Evolutionary conservation across 1,140 invertebrate genomes (phyloP), one percentile per base, ranked within the genome.

Genomic region (Drusus annulatus): DNA sequence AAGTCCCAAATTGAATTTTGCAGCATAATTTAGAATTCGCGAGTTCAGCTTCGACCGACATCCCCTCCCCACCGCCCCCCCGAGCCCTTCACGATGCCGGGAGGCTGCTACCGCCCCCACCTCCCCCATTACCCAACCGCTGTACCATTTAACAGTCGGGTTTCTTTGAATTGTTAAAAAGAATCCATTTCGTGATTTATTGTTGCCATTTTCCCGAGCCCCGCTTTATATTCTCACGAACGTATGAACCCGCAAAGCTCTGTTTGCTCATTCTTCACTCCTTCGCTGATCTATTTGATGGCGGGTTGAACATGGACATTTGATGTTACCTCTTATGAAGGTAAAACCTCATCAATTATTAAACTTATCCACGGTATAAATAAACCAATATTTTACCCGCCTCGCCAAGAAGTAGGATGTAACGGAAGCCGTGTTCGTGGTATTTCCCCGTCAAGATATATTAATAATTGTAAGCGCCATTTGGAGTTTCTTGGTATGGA

Each of bases 121-220:
- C 31, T 65, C 45, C 16, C 16, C 62, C 25, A 25, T n/a, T 65
- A 65, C 10, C 36, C 36, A 45, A 45, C 36, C 36, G 36, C 36
- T 45, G 60, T 63, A 19, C 31, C 54, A 60, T 74, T 62, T 62
- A 79, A 73, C 78, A 60, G 56, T 58, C 36, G 68, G 78, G 78
- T 73, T 73, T 74, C 69, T 74, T 73, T 79, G 78, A 79, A 79
- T 79, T 79, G 78, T 79, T 79, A 73, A 79, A 73, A 71, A 76
- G 68, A 78, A 81, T 81, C 71, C 76, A 76, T 78, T 73, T 75
- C 54, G 68, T 81, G 80, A 81, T 81, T 81, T 81, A 81, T 81
- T 31, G 69, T 51, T 13, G 50, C 71, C 68, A 54, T 81, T 81
- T 76, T 78, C 79, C 74, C 68, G 74, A 69, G 31, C 16, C 25